These are phyloP conservation scores for Poeciliopsis turrubarensis DNA, from an alignment of 2,113 vertebrate genomes.

Conservation along the genomic window DNA sequence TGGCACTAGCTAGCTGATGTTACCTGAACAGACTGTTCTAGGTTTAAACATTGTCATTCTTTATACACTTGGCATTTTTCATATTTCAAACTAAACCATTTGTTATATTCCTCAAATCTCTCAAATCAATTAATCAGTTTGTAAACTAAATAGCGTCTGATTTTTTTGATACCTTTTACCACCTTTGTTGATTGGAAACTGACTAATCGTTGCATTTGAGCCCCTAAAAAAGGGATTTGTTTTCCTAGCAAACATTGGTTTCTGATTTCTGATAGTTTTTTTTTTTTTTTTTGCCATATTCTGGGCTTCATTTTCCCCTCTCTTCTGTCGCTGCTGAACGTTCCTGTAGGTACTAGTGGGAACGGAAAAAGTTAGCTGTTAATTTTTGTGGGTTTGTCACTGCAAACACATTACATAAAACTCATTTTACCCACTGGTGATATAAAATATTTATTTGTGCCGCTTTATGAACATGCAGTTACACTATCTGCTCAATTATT, in stretches of 20 bases:
- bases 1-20: not conserved
- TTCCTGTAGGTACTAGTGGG: not conserved
- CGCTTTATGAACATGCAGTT: constrained; percentile 6
- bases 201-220: not conserved
- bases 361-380: not conserved
- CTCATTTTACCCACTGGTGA: constrained; percentile 18
- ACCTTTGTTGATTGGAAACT: not conserved
- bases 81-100: too few species aligned
- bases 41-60: not conserved
- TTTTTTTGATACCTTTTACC: too few species aligned
- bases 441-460: constrained; percentile 23
- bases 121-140: too few species aligned
- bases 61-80: not conserved
- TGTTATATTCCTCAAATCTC: too few species aligned
- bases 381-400: constrained; percentile 22
- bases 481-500: constrained; percentile 18
- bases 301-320: too few species aligned
- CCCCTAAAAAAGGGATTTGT: not conserved
- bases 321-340: not conserved
- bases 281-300: not conserved
- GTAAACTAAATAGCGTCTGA: too few species aligned
- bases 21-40: too few species aligned
- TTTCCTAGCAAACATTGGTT: not conserved
- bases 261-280: not conserved
- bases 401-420: constrained; percentile 1